Percentiles rank a stretch among this genome's conserved stretches.
Conservation (phyloP, 1,140 invertebrate species). For the Sycobia sp. region DNA sequence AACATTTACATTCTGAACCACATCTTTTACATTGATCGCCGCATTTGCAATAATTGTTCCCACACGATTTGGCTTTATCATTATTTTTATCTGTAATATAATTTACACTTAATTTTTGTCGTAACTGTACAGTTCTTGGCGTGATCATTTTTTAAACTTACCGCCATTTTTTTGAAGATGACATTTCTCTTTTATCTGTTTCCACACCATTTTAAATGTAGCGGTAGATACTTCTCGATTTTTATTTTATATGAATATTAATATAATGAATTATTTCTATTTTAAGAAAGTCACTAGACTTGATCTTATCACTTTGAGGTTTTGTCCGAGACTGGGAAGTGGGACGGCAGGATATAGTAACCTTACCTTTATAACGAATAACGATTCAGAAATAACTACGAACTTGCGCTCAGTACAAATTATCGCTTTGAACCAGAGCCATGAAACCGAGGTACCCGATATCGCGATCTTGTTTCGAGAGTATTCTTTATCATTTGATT, state of each 20-base stretch:
- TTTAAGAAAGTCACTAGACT: background rate
- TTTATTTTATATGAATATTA: no score
- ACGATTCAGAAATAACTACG: no score
- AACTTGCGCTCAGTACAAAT: conserved; percentile 27
- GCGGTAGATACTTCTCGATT: background rate
- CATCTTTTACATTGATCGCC: conserved; percentile 45
- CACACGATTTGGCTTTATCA: conserved; percentile 36
- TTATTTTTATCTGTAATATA: conserved; percentile 13
- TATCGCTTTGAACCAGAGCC: background rate
- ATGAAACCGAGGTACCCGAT: conserved; percentile 30
- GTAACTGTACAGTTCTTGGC: no score
- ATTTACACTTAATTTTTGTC: conserved; percentile 16
- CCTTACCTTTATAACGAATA: conserved; percentile 33
- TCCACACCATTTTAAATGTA: conserved; percentile 47
- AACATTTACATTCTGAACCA: conserved; percentile 47
- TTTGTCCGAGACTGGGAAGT: conserved; percentile 15
- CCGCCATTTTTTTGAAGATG: conserved; percentile 41
- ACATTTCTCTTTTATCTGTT: conserved; percentile 42
- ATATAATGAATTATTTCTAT: background rate
- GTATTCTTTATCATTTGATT: conserved; percentile 24
- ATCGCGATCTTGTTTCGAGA: background rate
- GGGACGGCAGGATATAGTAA: conserved; percentile 10
- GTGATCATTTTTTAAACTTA: conserved; percentile 37
- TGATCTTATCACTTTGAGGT: conserved; percentile 22
- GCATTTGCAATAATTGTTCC: conserved; percentile 41